Evolutionary conservation across 2,888 invertebrate genomes (phyloP).

Genomic region (Cactoblastis cactorum): DNA sequence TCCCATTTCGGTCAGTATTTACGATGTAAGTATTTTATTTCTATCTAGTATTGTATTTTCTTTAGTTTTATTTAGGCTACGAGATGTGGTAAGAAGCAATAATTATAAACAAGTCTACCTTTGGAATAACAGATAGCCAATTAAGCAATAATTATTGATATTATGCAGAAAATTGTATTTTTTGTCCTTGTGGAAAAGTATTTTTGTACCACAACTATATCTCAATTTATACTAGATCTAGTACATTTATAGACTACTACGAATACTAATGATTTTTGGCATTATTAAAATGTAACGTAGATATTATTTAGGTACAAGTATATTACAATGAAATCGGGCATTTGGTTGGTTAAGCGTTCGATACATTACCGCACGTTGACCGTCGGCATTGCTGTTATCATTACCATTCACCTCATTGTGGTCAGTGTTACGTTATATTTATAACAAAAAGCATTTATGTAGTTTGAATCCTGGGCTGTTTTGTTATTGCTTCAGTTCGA

Average conservation of each 20-base stretch:
- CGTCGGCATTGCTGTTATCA: constrained; percentile 57
- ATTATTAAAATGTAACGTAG: constrained; percentile 47
- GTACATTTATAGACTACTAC: constrained; percentile 16
- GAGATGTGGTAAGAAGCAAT: constrained; percentile 56
- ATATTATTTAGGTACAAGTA: constrained; percentile 41
- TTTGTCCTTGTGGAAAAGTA: constrained; percentile 8
- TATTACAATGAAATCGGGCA: constrained; percentile 44
- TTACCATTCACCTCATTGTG: constrained; percentile 64
- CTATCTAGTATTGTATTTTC: constrained; percentile 50
- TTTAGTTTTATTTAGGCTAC: constrained; percentile 50
- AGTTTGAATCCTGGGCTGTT: constrained; percentile 49
- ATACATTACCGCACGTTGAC: constrained; percentile 39
- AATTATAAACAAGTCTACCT: constrained; percentile 37
- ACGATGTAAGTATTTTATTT: constrained; percentile 72
- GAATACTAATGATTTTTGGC: constrained; percentile 41
- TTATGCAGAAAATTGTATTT: not conserved
- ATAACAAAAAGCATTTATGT: constrained; percentile 67
- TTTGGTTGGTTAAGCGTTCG: constrained; percentile 41
- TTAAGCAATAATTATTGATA: constrained; percentile 7
- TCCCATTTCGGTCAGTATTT: constrained; percentile 79
- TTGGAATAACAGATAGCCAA: not conserved
- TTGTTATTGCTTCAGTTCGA: constrained; percentile 55
- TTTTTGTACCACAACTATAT: constrained; percentile 11
- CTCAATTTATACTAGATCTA: constrained; percentile 20
- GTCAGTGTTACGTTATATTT: constrained; percentile 61